These are phyloP conservation scores for Poeciliopsis occidentalis DNA, from an alignment of 2,113 vertebrate species.

Conservation along the genomic window DNA sequence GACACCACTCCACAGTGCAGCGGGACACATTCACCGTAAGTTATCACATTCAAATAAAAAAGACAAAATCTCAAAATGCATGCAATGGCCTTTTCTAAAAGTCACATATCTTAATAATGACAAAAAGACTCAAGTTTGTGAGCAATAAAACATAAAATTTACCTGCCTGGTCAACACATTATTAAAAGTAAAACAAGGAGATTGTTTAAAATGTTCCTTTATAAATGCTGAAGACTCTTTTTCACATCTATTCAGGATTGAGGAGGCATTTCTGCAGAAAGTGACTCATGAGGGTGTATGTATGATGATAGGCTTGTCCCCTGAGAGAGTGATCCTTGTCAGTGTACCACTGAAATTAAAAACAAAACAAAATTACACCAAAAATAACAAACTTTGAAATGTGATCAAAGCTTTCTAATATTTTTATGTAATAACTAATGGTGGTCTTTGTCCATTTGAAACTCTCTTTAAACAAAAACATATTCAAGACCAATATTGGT, in stretches of 20 bases:
- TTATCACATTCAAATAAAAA: conserved; percentile 14
- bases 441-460: conserved; percentile 8
- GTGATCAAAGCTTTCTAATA: not conserved
- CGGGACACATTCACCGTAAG: conserved; percentile 25
- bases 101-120: conserved; percentile 10
- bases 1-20: conserved; percentile 50
- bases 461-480: conserved; percentile 42
- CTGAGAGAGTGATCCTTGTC: conserved; percentile 92
- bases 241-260: conserved; percentile 62
- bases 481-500: conserved; percentile 45
- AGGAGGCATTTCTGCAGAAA: conserved; percentile 92
- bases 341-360: conserved; percentile 90
- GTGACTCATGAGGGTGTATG: conserved; percentile 91
- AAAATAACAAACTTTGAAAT: not conserved
- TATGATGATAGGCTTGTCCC: conserved; percentile 86
- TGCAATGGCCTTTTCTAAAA: conserved; percentile 42
- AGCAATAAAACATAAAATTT: conserved; percentile 27
- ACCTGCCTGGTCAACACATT: conserved; percentile 10
- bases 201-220: not conserved
- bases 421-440: not conserved
- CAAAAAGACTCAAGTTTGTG: conserved; percentile 21
- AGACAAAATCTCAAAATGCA: not conserved
- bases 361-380: conserved; percentile 30
- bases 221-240: not conserved
- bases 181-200: not conserved